phyloP scores from a whole-genome alignment of 1,140 invertebrate species.

The Atopsyche davidsoni region DNA sequence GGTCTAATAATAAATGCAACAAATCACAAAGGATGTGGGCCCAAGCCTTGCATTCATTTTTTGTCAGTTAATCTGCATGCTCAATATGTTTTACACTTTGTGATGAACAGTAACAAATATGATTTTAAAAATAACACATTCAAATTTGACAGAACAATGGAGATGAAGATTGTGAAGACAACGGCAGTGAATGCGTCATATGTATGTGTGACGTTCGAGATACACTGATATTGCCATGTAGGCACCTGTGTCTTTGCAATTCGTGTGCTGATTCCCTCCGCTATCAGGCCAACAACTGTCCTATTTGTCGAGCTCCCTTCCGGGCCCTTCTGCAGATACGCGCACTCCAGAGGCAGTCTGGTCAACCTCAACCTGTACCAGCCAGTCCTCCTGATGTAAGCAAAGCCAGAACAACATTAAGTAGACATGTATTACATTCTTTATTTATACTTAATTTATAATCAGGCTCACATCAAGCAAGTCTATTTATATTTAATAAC shows the following conservation, averaged over 20 bases:
- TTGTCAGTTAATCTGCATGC: too few species aligned
- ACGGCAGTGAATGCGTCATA: constrained; percentile 97
- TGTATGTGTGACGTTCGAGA: constrained; percentile 98
- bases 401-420: constrained; percentile 13
- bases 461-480: too few species aligned
- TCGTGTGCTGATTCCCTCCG: constrained; percentile 93
- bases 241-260: constrained; percentile 96
- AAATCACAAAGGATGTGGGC: too few species aligned
- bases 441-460: not conserved
- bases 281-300: constrained; percentile 97
- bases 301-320: constrained; percentile 96
- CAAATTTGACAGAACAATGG: constrained; percentile 50
- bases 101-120: too few species aligned
- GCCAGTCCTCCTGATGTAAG: constrained; percentile 50
- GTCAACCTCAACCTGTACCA: constrained; percentile 35
- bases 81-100: too few species aligned
- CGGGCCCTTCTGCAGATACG: constrained; percentile 92
- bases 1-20: too few species aligned
- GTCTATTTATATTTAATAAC: too few species aligned
- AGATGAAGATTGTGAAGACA: constrained; percentile 92
- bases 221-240: constrained; percentile 95
- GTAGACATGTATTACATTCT: not conserved
- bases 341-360: constrained; percentile 78
- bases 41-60: too few species aligned
- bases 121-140: constrained; percentile 1